Base-by-base conservation (phyloP, 2,888 invertebrate species). In the Eupithecia exiguata region DNA sequence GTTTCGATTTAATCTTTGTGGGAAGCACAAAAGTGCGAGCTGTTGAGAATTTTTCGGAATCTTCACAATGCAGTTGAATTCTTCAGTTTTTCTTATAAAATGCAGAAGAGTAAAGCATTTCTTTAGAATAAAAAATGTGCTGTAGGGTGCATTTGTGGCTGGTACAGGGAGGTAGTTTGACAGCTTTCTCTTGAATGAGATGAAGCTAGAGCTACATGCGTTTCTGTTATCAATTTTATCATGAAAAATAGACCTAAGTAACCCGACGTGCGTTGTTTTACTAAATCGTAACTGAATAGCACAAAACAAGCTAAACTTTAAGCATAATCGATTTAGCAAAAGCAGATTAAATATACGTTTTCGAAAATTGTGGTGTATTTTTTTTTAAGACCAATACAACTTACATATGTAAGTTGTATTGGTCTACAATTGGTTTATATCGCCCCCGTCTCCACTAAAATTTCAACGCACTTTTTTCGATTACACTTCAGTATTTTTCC, bases 1-100 rank as follows among this genome's bases (percentile, higher is more conserved):
- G 83, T 83, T 84, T 78, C 72, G 87, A 87, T 88, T 36, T 76
- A 82, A 87, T 87, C 87, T 85, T 82, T 85, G 84, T 86, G 86
- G 81, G 85, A 86, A 81, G 61, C 71, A 73, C 70, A 73, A 74
- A 68, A 61, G 63, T 65, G 43, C 68, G 72, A 35, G 49, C 65
- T 75, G 72, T 79, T 75, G 71, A 70, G 35, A 66, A 72, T 62
- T 77, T 75, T 79, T 61, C 53, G 71, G 72, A 79, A 74, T 75
- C 61, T 68, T 14, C 10, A 71, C 75, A 76, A 69, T 68, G 65
- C 35, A n/a, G 40, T 72, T 70, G 36, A 46, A 58, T 69, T 61
- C 58, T 69, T 25, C 40, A 68, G 40, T 36, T 58, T 69, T 38
- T 69, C 21, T 38, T 65, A n/a, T 35, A 36, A 36, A 18, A 35